These are phyloP conservation scores for Callyntrura guangdongensis DNA, from an alignment of 2,888 invertebrate genomes.

Conservation along the genomic window DNA sequence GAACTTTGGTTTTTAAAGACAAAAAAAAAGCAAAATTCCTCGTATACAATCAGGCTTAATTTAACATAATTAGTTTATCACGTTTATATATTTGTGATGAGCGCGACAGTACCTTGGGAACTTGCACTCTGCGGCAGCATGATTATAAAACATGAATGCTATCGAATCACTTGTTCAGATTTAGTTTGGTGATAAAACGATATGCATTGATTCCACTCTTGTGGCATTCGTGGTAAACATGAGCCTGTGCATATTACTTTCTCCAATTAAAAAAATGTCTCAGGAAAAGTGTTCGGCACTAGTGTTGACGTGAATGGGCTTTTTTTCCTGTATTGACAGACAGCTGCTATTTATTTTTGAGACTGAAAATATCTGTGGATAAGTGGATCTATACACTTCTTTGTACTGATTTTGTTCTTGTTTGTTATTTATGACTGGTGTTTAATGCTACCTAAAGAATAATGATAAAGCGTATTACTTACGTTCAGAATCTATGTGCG, in stretches of 20 bases:
- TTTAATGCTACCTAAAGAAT: constrained; percentile 38
- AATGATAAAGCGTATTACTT: constrained; percentile 38
- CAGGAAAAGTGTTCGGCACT: too few species aligned
- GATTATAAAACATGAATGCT: too few species aligned
- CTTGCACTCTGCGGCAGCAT: too few species aligned
- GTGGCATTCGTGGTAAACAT: background rate
- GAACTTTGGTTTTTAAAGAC: constrained; percentile 7
- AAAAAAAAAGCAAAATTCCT: constrained; percentile 15
- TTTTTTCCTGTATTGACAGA: too few species aligned
- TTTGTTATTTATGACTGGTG: constrained; percentile 26
- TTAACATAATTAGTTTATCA: background rate
- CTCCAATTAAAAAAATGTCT: background rate
- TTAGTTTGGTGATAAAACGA: too few species aligned
- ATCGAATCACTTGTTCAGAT: too few species aligned
- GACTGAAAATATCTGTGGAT: constrained; percentile 30
- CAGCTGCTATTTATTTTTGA: constrained; percentile 10
- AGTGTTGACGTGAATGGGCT: background rate
- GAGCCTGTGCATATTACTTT: too few species aligned
- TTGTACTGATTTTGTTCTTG: constrained; percentile 22
- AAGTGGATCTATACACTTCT: constrained; percentile 20
- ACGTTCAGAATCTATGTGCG: background rate
- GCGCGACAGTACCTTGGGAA: background rate
- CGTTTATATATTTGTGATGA: too few species aligned
- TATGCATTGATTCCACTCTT: background rate
- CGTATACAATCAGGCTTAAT: background rate